phyloP scores from a whole-genome alignment of 2,888 invertebrate genomes.

The Liodrosophila aerea region DNA sequence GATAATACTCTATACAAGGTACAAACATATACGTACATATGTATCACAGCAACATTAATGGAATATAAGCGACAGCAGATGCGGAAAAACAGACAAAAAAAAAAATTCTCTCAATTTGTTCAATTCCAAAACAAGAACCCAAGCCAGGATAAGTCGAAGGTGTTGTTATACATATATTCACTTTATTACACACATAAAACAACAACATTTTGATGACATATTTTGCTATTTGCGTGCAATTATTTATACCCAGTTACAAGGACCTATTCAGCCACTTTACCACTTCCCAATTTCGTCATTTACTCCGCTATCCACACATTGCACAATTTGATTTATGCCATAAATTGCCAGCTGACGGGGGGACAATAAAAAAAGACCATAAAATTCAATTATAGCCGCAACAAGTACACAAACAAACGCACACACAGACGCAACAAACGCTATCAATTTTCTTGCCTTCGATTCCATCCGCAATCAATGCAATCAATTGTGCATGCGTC shows the following conservation, averaged over 20 bases:
- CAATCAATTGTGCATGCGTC: constrained; percentile 69
- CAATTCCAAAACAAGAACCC: constrained; percentile 13
- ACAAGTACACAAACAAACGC: constrained; percentile 63
- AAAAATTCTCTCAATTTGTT: constrained; percentile 33
- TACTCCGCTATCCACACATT: constrained; percentile 24
- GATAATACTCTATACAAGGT: no score
- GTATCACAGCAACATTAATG: constrained; percentile 8
- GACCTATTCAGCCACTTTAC: not conserved
- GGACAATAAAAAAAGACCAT: constrained; percentile 72
- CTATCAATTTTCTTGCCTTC: constrained; percentile 18
- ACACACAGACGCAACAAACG: constrained; percentile 20
- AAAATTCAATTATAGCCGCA: constrained; percentile 75
- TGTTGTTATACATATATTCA: no score
- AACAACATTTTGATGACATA: constrained; percentile 57
- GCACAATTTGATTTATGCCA: constrained; percentile 63
- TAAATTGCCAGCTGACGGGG: constrained; percentile 67
- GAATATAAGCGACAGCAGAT: constrained; percentile 40
- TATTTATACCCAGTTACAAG: constrained; percentile 48
- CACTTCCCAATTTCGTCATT: not conserved
- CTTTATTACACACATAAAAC: no score
- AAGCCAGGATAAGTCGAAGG: constrained; percentile 15
- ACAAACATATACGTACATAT: no score
- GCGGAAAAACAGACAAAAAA: constrained; percentile 12
- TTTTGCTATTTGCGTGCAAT: constrained; percentile 72
- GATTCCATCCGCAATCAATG: constrained; percentile 55